phyloP scores from a whole-genome alignment of 2,888 invertebrate species.

The Dryobotodes eremita region DNA sequence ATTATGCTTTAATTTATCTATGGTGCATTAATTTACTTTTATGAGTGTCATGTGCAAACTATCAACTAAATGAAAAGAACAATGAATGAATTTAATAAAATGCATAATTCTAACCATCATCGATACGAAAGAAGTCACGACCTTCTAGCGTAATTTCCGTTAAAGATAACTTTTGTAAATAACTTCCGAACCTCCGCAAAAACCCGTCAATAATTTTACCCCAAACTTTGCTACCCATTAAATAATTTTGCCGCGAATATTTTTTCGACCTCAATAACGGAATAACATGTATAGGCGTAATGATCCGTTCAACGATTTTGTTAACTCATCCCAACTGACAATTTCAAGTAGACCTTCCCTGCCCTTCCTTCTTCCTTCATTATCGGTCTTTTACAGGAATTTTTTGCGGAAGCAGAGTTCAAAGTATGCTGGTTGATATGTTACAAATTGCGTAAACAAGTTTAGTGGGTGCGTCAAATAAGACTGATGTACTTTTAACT shows the following conservation, averaged over 20 bases:
- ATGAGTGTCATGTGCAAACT: not conserved
- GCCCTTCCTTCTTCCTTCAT: slow-evolving; percentile 2
- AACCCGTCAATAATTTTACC: slow-evolving; percentile 47
- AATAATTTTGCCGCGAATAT: slow-evolving; percentile 65
- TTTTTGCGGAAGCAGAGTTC: slow-evolving; percentile 43
- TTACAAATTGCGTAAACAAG: slow-evolving; percentile 83
- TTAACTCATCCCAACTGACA: slow-evolving; percentile 78
- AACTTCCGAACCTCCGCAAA: slow-evolving; percentile 8
- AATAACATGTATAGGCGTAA: slow-evolving; percentile 79
- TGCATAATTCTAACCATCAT: no score
- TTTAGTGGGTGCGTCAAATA: slow-evolving; percentile 76
- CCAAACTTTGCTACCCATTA: slow-evolving; percentile 42
- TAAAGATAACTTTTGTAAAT: slow-evolving; percentile 16
- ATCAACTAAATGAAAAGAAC: not conserved
- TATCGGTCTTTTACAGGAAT: not conserved
- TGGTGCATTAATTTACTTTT: not conserved
- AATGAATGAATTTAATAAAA: not conserved
- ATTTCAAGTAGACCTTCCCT: slow-evolving; percentile 62
- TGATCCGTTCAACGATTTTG: slow-evolving; percentile 82
- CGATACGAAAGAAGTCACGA: not conserved
- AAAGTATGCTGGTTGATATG: slow-evolving; percentile 59
- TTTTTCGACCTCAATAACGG: slow-evolving; percentile 76
- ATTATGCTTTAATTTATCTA: no score
- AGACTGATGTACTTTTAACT: slow-evolving; percentile 81
- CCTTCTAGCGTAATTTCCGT: not conserved